phyloP scores from a whole-genome alignment of 2,888 invertebrate species.

The Drosophila melanocephala region DNA sequence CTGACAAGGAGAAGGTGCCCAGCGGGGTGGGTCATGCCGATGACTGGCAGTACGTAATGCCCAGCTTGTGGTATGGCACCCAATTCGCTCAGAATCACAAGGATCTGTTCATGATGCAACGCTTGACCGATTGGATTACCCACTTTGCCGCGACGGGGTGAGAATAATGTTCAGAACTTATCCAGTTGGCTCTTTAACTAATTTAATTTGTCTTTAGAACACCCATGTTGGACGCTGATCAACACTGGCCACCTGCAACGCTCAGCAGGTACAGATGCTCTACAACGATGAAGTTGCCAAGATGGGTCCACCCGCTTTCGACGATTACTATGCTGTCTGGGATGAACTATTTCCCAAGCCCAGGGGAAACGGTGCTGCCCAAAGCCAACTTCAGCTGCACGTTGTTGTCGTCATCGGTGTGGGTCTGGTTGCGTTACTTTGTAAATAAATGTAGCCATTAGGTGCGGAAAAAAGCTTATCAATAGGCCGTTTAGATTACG shows the following conservation, averaged over 20 bases:
- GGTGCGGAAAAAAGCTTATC: slow-evolving; percentile 78
- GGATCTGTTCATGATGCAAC: slow-evolving; percentile 85
- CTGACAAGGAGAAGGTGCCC: slow-evolving; percentile 84
- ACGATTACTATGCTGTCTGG: slow-evolving; percentile 69
- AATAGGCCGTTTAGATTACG: slow-evolving; percentile 81
- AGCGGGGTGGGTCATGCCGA: slow-evolving; percentile 77
- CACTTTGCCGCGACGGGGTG: slow-evolving; percentile 84
- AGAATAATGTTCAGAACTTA: neutral
- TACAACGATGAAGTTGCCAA: slow-evolving; percentile 57
- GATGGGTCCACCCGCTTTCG: slow-evolving; percentile 50
- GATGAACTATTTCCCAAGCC: slow-evolving; percentile 69
- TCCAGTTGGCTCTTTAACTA: rapidly evolving
- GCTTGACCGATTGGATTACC: slow-evolving; percentile 83
- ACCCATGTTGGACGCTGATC: slow-evolving; percentile 2
- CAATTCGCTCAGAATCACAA: slow-evolving; percentile 74
- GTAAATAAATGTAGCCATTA: slow-evolving; percentile 78
- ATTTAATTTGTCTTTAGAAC: slow-evolving; percentile 14
- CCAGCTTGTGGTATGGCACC: slow-evolving; percentile 66
- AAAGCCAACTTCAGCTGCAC: slow-evolving; percentile 8
- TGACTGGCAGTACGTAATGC: slow-evolving; percentile 79
- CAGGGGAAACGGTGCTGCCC: neutral
- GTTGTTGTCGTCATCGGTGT: slow-evolving; percentile 24
- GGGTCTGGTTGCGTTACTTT: slow-evolving; percentile 28
- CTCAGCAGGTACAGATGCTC: slow-evolving; percentile 31
- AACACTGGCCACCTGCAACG: slow-evolving; percentile 61